Conservation (phyloP, 1,140 invertebrate genomes). For the Zaprionus nigranus region DNA sequence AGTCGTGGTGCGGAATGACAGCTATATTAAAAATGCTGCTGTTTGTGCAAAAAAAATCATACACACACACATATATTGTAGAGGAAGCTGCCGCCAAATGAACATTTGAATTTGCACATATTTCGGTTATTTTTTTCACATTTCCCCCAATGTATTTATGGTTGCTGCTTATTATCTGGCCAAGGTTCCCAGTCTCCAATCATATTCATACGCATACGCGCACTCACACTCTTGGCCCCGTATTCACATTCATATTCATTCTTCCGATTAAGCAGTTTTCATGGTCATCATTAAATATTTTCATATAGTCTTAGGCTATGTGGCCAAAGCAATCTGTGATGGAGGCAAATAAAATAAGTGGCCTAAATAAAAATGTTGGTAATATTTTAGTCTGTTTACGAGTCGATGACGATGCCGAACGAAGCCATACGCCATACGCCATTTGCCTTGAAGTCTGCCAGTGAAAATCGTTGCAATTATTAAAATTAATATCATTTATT, state of each 20-base stretch:
- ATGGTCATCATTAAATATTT: slow-evolving; percentile 75
- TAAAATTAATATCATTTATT: slow-evolving; percentile 82
- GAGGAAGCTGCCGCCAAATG: slow-evolving; percentile 30
- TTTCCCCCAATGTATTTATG: slow-evolving; percentile 59
- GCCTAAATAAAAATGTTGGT: slow-evolving; percentile 71
- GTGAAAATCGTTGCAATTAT: slow-evolving; percentile 73
- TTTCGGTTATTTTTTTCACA: slow-evolving; percentile 47
- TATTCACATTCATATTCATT: slow-evolving; percentile 69
- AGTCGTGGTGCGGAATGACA: slow-evolving; percentile 49
- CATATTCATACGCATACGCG: neutral
- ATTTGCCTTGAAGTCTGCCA: slow-evolving; percentile 35
- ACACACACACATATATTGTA: slow-evolving; percentile 4
- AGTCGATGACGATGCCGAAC: slow-evolving; percentile 31
- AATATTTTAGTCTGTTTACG: slow-evolving; percentile 44
- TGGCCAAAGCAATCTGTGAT: slow-evolving; percentile 49
- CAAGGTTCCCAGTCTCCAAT: slow-evolving; percentile 26
- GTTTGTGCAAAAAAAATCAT: slow-evolving; percentile 69
- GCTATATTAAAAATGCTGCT: slow-evolving; percentile 80
- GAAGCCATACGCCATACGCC: neutral
- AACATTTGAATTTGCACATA: slow-evolving; percentile 72
- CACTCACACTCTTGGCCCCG: slow-evolving; percentile 12
- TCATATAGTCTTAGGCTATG: slow-evolving; percentile 42
- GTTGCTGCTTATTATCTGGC: slow-evolving; percentile 63
- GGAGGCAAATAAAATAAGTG: slow-evolving; percentile 77
- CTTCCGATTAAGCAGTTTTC: slow-evolving; percentile 82